Percentiles rank a stretch among this genome's conserved stretches.
phyloP scores from a whole-genome alignment of 2,113 vertebrate species.

The Scomber colias region DNA sequence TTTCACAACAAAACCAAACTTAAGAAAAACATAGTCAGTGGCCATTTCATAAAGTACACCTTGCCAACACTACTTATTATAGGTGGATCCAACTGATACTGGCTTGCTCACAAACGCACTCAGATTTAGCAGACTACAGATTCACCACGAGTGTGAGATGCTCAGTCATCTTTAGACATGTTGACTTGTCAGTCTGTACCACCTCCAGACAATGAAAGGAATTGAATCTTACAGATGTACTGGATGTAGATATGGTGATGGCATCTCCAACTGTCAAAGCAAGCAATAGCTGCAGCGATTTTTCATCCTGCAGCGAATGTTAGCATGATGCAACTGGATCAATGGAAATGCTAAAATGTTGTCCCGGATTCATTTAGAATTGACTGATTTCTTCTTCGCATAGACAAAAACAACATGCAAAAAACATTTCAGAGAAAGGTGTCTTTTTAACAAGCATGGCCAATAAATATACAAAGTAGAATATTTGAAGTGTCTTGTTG shows the following conservation, averaged over 20 bases:
- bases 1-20: constrained; percentile 37
- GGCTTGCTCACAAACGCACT: not conserved
- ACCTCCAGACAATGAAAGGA: constrained; percentile 7
- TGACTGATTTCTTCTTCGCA: constrained; percentile 15
- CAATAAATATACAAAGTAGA: too few relatives aligned
- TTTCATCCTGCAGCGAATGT: constrained; percentile 10
- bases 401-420: constrained; percentile 6
- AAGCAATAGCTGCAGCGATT: constrained; percentile 27
- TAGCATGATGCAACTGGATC: constrained; percentile 18
- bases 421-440: too few relatives aligned
- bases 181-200: not conserved
- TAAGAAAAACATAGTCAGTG: constrained; percentile 2
- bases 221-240: not conserved
- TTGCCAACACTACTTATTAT: not conserved
- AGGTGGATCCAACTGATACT: too few relatives aligned
- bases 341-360: constrained; percentile 37
- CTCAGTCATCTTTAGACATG: not conserved
- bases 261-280: not conserved
- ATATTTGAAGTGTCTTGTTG: too few relatives aligned
- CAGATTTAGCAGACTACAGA: not conserved
- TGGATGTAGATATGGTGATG: not conserved
- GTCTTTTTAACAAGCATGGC: too few relatives aligned
- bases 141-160: too few relatives aligned
- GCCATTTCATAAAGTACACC: too few relatives aligned
- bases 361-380: constrained; percentile 41